Percentiles rank a stretch among this genome's conserved stretches.
Conservation (phyloP, 2,797 vertebrate genomes). For the Semotilus atromaculatus region DNA sequence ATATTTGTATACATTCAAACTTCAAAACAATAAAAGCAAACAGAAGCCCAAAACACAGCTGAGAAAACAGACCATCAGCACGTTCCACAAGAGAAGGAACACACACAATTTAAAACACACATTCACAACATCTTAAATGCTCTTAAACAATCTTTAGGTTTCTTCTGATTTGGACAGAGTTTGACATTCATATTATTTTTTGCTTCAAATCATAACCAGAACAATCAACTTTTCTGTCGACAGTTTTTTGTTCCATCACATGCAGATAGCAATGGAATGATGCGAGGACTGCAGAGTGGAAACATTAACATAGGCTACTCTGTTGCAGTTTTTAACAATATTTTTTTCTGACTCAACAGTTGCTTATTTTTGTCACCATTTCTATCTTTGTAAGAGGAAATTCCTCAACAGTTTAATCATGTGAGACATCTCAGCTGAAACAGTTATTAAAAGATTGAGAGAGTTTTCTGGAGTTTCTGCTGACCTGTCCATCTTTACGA, state of each 20-base stretch:
- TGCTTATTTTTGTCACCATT: conserved; percentile 15
- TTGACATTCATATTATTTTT: neutral
- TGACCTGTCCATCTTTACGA: neutral
- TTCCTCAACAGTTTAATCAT: conserved; percentile 29
- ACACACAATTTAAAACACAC: conserved; percentile 24
- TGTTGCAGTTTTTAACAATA: conserved; percentile 4
- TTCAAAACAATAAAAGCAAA: conserved; percentile 59
- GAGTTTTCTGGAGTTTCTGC: neutral
- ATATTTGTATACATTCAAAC: conserved; percentile 58
- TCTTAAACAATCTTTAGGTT: conserved; percentile 21
- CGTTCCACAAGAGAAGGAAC: neutral
- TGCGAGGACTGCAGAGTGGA: neutral
- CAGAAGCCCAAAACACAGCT: conserved; percentile 53
- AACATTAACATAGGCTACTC: conserved; percentile 22
- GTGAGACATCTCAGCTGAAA: conserved; percentile 7
- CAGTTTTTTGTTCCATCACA: neutral
- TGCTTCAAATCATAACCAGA: neutral
- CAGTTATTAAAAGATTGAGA: neutral
- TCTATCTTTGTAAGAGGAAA: conserved; percentile 17
- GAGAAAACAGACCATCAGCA: conserved; percentile 43
- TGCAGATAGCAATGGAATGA: neutral
- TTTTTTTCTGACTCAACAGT: conserved; percentile 25
- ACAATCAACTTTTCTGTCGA: neutral
- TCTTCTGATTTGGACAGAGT: conserved; percentile 11
- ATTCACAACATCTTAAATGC: conserved; percentile 19